phyloP scores from a whole-genome alignment of 2,888 invertebrate genomes.

The Orthonevra nobilis region DNA sequence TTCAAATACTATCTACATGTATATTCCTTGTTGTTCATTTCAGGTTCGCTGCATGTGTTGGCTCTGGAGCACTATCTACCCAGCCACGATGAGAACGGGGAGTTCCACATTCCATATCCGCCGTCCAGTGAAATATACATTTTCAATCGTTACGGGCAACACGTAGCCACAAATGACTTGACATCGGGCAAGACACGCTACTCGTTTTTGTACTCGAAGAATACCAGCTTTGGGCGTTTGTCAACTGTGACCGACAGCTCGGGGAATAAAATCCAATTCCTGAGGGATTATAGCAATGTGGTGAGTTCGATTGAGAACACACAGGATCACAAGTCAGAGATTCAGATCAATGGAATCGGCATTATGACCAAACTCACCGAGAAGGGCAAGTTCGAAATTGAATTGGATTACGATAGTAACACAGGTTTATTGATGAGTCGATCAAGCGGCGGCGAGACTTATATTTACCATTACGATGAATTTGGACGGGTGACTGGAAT shows the following conservation, averaged over 20 bases:
- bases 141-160: slow-evolving; percentile 97
- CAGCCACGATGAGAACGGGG: slow-evolving; percentile 92
- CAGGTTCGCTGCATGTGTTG: slow-evolving; percentile 89
- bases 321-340: slow-evolving; percentile 94
- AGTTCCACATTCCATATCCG: slow-evolving; percentile 96
- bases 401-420: slow-evolving; percentile 94
- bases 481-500: slow-evolving; percentile 92
- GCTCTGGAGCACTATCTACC: slow-evolving; percentile 93
- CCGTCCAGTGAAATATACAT: slow-evolving; percentile 96
- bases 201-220: slow-evolving; percentile 97
- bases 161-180: slow-evolving; percentile 95
- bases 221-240: slow-evolving; percentile 96
- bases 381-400: slow-evolving; percentile 93
- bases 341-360: slow-evolving; percentile 95
- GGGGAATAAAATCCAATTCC: slow-evolving; percentile 94
- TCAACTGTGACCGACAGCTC: slow-evolving; percentile 96
- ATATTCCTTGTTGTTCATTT: slow-evolving; percentile 71
- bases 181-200: slow-evolving; percentile 97
- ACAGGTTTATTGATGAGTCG: slow-evolving; percentile 92
- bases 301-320: slow-evolving; percentile 97
- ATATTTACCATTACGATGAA: slow-evolving; percentile 94
- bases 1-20: too few relatives aligned
- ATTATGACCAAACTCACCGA: slow-evolving; percentile 93
- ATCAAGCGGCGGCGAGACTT: slow-evolving; percentile 92
- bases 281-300: slow-evolving; percentile 94